Conservation (phyloP, 2,113 vertebrate species). For the Cyrtonyx montezumae region DNA sequence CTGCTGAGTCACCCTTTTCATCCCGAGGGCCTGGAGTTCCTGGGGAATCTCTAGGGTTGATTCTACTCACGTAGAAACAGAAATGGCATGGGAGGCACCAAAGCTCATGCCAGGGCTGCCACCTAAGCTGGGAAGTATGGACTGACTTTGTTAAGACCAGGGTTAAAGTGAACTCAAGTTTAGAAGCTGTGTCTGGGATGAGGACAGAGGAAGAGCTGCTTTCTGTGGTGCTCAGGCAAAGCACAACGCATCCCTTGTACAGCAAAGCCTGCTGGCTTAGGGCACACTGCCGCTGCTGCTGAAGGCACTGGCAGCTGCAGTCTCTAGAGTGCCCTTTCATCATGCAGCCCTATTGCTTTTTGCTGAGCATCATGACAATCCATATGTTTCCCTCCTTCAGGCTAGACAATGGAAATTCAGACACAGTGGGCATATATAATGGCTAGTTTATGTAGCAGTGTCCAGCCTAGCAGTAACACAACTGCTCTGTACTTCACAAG, state of each 20-base stretch:
- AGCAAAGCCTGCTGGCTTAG: not conserved
- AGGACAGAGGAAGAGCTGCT: not conserved
- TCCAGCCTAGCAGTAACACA: not conserved
- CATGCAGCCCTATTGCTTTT: fast-evolving
- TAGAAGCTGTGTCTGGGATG: not conserved
- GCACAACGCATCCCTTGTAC: not conserved
- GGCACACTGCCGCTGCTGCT: not conserved
- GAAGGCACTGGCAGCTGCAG: not conserved
- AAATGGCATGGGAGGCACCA: not conserved
- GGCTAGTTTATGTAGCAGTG: not conserved
- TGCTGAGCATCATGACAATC: not conserved
- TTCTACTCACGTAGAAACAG: not conserved
- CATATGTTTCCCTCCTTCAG: not conserved
- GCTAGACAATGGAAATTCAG: not conserved
- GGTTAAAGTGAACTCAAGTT: not conserved
- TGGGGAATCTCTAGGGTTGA: not conserved
- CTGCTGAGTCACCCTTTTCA: not conserved
- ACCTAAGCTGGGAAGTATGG: not conserved
- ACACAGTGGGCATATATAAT: not conserved
- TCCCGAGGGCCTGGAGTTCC: not conserved
- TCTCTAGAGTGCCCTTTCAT: not conserved
- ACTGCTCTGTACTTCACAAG: not conserved
- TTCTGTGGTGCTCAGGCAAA: not conserved
- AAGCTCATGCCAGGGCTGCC: not conserved
- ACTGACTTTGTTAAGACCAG: not conserved